phyloP scores from a whole-genome alignment of 37 sponge, comb jelly and placozoan genomes.

The Ianthella basta region DNA sequence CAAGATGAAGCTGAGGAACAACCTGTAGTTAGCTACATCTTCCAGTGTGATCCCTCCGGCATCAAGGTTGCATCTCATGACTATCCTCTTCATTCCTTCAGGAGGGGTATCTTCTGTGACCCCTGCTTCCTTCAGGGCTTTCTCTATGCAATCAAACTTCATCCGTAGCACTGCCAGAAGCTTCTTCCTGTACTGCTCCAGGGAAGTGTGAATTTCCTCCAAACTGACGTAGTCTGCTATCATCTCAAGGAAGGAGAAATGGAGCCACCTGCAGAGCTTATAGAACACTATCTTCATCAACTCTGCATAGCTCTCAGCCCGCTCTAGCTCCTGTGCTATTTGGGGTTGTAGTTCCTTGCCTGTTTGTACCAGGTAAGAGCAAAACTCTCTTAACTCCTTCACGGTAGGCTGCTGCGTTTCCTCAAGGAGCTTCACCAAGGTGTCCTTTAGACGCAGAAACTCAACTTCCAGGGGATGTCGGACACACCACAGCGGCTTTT shows the following conservation, averaged over 20 bases:
- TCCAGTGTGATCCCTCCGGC: slow-evolving; percentile 20
- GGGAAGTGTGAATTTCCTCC: neutral
- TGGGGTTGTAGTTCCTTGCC: neutral
- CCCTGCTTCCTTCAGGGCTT: too few species aligned
- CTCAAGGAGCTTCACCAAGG: neutral
- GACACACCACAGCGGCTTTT: too few species aligned
- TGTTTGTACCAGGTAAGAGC: neutral
- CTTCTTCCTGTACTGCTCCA: slow-evolving; percentile 23
- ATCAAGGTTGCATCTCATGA: slow-evolving; percentile 2
- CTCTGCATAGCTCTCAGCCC: neutral
- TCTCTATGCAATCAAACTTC: slow-evolving; percentile 13
- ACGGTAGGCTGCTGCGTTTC: neutral
- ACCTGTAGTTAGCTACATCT: neutral
- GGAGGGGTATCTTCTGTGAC: too few species aligned
- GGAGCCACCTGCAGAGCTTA: neutral
- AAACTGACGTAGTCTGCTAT: neutral
- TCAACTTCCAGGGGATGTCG: neutral
- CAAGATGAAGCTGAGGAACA: slow-evolving; percentile 7
- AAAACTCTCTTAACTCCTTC: neutral
- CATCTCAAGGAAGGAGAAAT: neutral
- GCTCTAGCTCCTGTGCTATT: neutral
- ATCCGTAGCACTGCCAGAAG: neutral
- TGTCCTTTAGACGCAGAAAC: neutral
- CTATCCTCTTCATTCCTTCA: slow-evolving; percentile 7
- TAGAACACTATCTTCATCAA: neutral